A percentile compares a stretch with the other conserved stretches of the same genome.
Evolutionary conservation across 2,888 invertebrate species (phyloP).

Genomic region (Ochropleura leucogaster): DNA sequence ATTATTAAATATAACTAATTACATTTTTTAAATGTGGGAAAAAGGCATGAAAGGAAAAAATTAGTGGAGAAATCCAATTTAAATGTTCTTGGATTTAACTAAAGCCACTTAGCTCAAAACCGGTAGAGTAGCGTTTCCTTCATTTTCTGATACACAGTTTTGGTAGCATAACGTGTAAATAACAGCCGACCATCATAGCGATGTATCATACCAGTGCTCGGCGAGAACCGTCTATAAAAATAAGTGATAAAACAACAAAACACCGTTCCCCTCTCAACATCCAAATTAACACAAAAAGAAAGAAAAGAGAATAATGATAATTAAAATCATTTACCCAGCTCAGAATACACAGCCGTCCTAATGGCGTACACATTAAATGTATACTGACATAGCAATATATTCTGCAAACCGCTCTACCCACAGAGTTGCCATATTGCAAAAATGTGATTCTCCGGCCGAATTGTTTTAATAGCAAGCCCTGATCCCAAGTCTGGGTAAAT

Average conservation of each 20-base stretch:
- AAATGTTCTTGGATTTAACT: neutral
- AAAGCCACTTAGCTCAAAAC: neutral
- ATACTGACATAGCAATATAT: constrained; percentile 55
- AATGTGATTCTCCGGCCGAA: constrained; percentile 49
- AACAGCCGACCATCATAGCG: neutral
- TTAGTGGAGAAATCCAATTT: neutral
- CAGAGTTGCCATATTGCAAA: constrained; percentile 61
- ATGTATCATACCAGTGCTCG: neutral
- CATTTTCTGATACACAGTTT: neutral
- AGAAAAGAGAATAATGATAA: constrained; percentile 48
- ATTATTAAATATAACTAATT: no score
- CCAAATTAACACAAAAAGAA: constrained; percentile 53
- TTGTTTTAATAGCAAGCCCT: constrained; percentile 47
- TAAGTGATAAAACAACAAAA: constrained; percentile 22
- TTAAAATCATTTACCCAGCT: constrained; percentile 59
- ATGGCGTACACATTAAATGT: constrained; percentile 50
- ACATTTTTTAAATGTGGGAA: neutral
- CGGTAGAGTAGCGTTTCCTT: neutral
- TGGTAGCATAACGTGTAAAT: neutral
- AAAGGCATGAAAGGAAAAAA: neutral
- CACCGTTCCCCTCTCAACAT: constrained; percentile 12
- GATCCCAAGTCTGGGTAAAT: constrained; percentile 39
- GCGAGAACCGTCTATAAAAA: neutral
- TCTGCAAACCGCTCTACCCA: constrained; percentile 35
- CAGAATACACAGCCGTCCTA: constrained; percentile 48